Conservation (phyloP, 2,888 invertebrate species). For the Lutraria lutraria region DNA sequence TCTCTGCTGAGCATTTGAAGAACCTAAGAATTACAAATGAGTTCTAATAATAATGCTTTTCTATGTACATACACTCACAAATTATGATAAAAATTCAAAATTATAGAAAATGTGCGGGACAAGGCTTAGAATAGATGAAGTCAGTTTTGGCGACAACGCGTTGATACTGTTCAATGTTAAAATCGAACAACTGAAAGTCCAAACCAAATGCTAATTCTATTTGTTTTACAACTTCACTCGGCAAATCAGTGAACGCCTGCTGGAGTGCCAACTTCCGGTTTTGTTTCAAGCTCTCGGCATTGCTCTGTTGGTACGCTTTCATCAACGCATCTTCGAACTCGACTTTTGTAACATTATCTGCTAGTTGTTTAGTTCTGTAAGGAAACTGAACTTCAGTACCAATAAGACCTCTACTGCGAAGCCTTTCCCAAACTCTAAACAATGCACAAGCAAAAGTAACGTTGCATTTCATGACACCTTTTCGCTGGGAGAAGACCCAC, state of each 20-base stretch:
- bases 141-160: neutral
- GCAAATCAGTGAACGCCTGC: constrained; percentile 59
- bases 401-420: constrained; percentile 67
- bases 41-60: too few species aligned
- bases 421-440: constrained; percentile 61
- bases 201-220: constrained; percentile 54
- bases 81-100: too few species aligned
- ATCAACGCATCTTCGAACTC: constrained; percentile 45
- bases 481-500: constrained; percentile 39
- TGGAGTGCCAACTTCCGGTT: constrained; percentile 57
- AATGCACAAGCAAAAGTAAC: constrained; percentile 57
- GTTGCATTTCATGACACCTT: constrained; percentile 47
- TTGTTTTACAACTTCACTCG: constrained; percentile 30
- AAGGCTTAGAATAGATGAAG: neutral
- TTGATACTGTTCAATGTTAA: constrained; percentile 27
- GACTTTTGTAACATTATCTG: constrained; percentile 35
- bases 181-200: constrained; percentile 68
- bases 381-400: constrained; percentile 61
- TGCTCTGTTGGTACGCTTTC: constrained; percentile 36
- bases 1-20: too few species aligned
- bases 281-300: constrained; percentile 38
- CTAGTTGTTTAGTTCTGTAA: constrained; percentile 40
- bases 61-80: too few species aligned
- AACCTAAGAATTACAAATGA: too few species aligned
- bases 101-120: neutral